Percentiles rank a stretch among this genome's conserved stretches.
Evolutionary conservation across 1,140 invertebrate genomes (phyloP).

Genomic region (Marisa cornuarietis): DNA sequence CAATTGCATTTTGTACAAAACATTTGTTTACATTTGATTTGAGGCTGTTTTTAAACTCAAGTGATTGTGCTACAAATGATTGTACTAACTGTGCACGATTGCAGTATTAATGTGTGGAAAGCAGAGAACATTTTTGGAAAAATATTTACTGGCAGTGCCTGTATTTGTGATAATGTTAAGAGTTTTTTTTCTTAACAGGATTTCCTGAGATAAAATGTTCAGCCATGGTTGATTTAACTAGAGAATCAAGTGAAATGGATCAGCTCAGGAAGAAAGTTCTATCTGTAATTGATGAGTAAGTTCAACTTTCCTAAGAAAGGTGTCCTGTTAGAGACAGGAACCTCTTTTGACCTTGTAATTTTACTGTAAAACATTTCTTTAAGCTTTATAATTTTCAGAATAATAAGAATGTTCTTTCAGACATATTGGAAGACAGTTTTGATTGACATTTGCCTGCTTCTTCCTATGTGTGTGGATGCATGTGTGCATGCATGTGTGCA

Average conservation of each 20-base stretch:
- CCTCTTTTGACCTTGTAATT: background rate
- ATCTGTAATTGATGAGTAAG: slow-evolving; percentile 53
- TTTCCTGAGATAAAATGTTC: slow-evolving; percentile 46
- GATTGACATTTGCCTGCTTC: background rate
- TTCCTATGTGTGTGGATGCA: slow-evolving; percentile 4
- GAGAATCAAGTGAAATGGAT: slow-evolving; percentile 45
- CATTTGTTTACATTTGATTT: background rate
- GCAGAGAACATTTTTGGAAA: background rate
- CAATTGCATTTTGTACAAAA: background rate
- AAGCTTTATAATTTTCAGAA: background rate
- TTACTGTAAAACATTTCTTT: background rate
- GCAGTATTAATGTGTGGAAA: no score
- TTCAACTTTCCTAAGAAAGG: background rate
- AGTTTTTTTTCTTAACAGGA: slow-evolving; percentile 27
- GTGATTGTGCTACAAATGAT: background rate
- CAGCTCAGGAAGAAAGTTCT: slow-evolving; percentile 48
- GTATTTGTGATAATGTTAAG: background rate
- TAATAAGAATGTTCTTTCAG: background rate
- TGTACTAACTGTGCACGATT: background rate
- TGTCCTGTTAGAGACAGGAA: no score
- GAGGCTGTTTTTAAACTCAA: background rate
- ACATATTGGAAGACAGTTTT: background rate
- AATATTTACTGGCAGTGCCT: background rate
- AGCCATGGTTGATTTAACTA: slow-evolving; percentile 40
- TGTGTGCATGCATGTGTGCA: background rate